Percentiles rank a stretch among this genome's conserved stretches.
phyloP scores from a whole-genome alignment of 1,140 invertebrate species.

The Leucophenga varia region DNA sequence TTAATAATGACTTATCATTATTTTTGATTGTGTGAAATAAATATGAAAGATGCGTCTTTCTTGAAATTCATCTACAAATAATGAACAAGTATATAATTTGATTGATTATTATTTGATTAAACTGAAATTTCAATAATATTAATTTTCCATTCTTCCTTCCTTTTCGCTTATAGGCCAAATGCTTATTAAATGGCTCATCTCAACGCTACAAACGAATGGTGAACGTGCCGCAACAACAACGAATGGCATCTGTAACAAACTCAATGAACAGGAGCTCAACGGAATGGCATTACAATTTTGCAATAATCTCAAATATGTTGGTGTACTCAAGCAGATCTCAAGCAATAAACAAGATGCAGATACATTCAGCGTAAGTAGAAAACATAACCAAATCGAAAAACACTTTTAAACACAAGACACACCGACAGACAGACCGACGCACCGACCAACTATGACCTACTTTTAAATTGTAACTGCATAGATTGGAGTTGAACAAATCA shows the following conservation, averaged over 20 bases:
- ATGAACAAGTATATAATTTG: too few relatives aligned
- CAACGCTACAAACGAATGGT: conserved; percentile 71
- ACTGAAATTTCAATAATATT: too few relatives aligned
- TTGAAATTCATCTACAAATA: too few relatives aligned
- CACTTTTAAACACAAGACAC: neutral
- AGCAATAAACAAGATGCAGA: conserved; percentile 41
- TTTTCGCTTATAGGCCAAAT: conserved; percentile 72
- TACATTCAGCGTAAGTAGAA: conserved; percentile 73
- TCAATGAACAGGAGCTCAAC: conserved; percentile 72
- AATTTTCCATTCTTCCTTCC: neutral
- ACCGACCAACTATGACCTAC: too few relatives aligned
- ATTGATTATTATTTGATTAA: too few relatives aligned
- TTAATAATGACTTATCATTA: too few relatives aligned
- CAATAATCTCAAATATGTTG: conserved; percentile 84
- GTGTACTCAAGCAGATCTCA: conserved; percentile 75
- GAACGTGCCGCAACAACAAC: neutral
- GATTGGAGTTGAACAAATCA: too few relatives aligned
- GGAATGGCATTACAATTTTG: conserved; percentile 79
- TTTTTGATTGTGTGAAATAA: too few relatives aligned
- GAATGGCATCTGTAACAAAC: conserved; percentile 39
- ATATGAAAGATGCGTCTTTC: too few relatives aligned
- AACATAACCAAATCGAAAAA: neutral
- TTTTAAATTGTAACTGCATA: too few relatives aligned
- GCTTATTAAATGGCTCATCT: conserved; percentile 85
- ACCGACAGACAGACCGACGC: neutral